Percentiles rank a stretch among this genome's conserved stretches.
phyloP scores from a whole-genome alignment of 2,113 vertebrate species.

The Etia nguti region DNA sequence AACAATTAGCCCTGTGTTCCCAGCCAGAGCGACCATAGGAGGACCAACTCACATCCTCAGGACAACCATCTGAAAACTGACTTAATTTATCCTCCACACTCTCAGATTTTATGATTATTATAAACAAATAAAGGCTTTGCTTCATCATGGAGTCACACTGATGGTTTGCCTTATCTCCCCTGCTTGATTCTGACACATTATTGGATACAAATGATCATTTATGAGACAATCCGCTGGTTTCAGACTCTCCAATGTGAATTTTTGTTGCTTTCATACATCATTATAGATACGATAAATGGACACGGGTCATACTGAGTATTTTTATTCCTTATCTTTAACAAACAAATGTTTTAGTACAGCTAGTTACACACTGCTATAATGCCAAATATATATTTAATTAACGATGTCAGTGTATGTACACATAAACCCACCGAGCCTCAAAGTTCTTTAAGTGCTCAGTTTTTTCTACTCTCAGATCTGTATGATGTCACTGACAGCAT shows the following conservation, averaged over 20 bases:
- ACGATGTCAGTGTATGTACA: not conserved
- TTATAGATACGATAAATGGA: not conserved
- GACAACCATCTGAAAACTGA: not conserved
- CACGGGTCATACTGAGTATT: not conserved
- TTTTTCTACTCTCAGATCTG: not conserved
- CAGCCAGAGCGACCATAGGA: not conserved
- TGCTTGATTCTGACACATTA: not conserved
- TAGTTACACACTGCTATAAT: not conserved
- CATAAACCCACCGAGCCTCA: not conserved
- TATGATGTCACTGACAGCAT: not conserved
- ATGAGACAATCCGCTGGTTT: not conserved
- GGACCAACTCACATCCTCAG: not conserved
- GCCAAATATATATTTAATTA: not conserved
- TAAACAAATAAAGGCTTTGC: not conserved
- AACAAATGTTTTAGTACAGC: not conserved
- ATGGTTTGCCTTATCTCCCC: not conserved
- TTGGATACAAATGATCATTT: not conserved
- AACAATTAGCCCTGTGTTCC: slow-evolving; percentile 10
- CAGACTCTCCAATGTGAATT: not conserved
- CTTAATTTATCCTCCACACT: not conserved
- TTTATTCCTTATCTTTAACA: not conserved
- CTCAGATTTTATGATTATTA: not conserved
- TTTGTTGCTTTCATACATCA: not conserved
- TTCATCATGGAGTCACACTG: not conserved
- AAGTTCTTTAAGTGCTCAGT: not conserved